A percentile compares a stretch with the other conserved stretches of the same genome.
These are phyloP conservation scores for Myiozetetes cayanensis DNA, from an alignment of 2,113 vertebrate genomes.

Conservation along the genomic window DNA sequence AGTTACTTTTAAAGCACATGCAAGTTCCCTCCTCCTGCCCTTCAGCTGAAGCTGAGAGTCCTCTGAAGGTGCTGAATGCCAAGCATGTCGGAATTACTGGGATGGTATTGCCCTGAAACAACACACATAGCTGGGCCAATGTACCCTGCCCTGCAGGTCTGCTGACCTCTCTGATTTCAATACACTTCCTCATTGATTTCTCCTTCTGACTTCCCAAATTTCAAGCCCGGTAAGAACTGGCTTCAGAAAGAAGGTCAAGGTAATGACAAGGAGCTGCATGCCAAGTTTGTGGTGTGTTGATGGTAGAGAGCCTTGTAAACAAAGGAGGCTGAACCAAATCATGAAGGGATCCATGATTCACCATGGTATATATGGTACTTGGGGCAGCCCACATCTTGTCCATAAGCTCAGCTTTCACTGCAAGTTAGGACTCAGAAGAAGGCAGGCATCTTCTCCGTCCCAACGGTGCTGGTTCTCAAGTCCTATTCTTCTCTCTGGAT, in stretches of 20 bases:
- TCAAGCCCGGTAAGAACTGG: neutral
- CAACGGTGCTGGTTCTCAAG: neutral
- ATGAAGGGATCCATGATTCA: neutral
- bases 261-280: accelerated
- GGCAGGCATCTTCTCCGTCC: neutral
- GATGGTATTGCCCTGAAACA: neutral
- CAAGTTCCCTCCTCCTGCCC: neutral
- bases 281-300: neutral
- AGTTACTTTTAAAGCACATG: neutral
- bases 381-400: accelerated
- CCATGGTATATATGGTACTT: accelerated
- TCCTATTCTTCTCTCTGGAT: neutral
- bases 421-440: neutral
- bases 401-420: neutral
- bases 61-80: neutral
- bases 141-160: neutral
- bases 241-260: neutral
- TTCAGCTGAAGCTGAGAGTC: neutral
- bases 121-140: accelerated
- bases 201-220: neutral
- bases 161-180: neutral
- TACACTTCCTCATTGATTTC: neutral
- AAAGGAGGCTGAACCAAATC: neutral
- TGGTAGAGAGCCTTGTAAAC: neutral
- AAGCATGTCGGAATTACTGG: neutral